These are phyloP conservation scores for Sula dactylatra DNA, from an alignment of 2,113 vertebrate species.

Conservation along the genomic window DNA sequence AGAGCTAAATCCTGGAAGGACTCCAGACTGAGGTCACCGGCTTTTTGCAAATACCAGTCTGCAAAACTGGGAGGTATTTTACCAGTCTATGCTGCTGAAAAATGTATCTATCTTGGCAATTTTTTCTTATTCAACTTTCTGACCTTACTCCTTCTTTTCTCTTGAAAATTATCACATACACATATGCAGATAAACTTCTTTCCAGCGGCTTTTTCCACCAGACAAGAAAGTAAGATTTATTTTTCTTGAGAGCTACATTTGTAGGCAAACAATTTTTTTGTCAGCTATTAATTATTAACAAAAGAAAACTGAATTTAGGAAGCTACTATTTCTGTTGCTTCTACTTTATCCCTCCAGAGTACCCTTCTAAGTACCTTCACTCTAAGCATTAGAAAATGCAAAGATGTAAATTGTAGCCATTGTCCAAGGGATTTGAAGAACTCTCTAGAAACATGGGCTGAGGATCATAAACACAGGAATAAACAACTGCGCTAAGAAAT, in stretches of 20 bases:
- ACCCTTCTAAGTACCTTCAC: constrained; percentile 49
- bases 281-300: constrained; percentile 30
- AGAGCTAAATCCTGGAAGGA: constrained; percentile 51
- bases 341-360: not conserved
- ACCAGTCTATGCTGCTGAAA: not conserved
- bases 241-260: constrained; percentile 15
- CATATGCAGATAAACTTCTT: not conserved
- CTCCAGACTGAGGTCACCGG: constrained; percentile 38
- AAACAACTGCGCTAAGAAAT: constrained; percentile 15
- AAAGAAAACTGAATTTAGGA: constrained; percentile 20
- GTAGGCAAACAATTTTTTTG: not conserved
- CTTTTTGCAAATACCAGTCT: constrained; percentile 3
- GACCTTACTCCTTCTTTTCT: not conserved
- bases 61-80: not conserved
- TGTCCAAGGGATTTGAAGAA: constrained; percentile 39
- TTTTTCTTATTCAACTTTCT: constrained; percentile 25
- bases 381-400: constrained; percentile 34
- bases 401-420: constrained; percentile 10
- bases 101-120: not conserved
- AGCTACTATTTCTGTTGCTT: constrained; percentile 14
- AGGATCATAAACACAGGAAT: not conserved
- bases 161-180: not conserved
- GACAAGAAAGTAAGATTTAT: not conserved
- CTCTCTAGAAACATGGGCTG: not conserved
- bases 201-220: constrained; percentile 19